Conservation (phyloP, 2,797 vertebrate species). For the Adelosebastes latens region DNA sequence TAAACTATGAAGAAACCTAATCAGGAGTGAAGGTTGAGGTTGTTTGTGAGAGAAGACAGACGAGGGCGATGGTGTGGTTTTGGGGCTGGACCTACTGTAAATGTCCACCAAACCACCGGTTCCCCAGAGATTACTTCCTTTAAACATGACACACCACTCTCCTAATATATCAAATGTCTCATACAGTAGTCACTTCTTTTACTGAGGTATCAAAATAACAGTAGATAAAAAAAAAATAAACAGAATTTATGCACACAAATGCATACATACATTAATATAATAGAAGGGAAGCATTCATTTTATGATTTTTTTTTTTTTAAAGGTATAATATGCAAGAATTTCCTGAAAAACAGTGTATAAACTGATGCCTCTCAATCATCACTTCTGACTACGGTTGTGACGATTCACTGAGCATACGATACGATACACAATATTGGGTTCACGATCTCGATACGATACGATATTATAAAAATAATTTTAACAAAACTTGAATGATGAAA, state of each 20-base stretch:
- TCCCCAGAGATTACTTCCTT: neutral
- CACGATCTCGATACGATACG: no score
- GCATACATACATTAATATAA: neutral
- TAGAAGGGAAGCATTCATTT: neutral
- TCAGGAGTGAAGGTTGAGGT: neutral
- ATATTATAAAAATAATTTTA: no score
- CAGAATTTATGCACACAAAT: neutral
- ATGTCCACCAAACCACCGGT: neutral
- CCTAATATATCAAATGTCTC: neutral
- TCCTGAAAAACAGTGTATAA: no score
- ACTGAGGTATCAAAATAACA: neutral
- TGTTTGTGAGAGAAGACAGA: constrained; percentile 45
- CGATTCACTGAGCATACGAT: no score
- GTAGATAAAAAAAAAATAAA: neutral
- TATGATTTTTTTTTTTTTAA: neutral
- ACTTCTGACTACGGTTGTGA: no score
- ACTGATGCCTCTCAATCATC: no score
- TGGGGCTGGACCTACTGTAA: constrained; percentile 25
- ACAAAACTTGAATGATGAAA: no score
- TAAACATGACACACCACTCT: neutral
- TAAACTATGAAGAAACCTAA: constrained; percentile 50
- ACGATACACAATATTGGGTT: rapidly evolving
- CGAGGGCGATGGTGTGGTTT: constrained; percentile 32
- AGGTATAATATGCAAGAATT: neutral
- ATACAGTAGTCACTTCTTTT: neutral